Evolutionary conservation across 2,797 vertebrate genomes (phyloP).

Genomic region (Phoebastria nigripes): DNA sequence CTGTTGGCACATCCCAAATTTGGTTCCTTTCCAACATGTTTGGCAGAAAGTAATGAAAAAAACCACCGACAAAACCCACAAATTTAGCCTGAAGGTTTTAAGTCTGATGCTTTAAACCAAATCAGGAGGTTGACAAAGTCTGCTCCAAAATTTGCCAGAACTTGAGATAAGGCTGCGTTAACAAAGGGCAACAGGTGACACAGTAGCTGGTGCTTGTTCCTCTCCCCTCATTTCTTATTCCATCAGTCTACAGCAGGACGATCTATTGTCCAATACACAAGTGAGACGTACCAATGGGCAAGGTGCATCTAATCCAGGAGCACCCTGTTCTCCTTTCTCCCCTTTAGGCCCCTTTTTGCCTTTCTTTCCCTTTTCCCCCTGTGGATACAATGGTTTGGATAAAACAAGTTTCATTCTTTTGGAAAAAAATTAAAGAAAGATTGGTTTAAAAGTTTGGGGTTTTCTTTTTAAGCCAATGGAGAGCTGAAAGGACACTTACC

Average conservation of each 20-base stretch:
- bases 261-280: constrained; percentile 73
- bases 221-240: constrained; percentile 70
- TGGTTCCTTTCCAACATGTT: not conserved
- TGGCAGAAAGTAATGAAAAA: not conserved
- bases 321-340: constrained; percentile 99
- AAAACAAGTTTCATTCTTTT: constrained; percentile 80
- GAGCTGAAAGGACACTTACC: constrained; percentile 80
- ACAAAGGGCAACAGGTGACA: not conserved
- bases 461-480: constrained; percentile 61
- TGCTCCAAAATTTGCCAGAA: not conserved
- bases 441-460: constrained; percentile 26
- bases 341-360: constrained; percentile 99
- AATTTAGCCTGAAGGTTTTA: not conserved
- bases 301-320: constrained; percentile 99
- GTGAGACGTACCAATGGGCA: constrained; percentile 98
- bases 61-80: not conserved
- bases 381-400: constrained; percentile 93
- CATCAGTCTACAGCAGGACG: constrained; percentile 65
- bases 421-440: constrained; percentile 1
- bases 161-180: not conserved
- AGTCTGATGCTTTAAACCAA: not conserved
- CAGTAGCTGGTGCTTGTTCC: constrained; percentile 71
- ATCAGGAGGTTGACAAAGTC: not conserved
- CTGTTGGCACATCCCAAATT: not conserved
- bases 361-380: constrained; percentile 99